Conservation (phyloP, 2,113 vertebrate genomes). For the Apaloderma vittatum region DNA sequence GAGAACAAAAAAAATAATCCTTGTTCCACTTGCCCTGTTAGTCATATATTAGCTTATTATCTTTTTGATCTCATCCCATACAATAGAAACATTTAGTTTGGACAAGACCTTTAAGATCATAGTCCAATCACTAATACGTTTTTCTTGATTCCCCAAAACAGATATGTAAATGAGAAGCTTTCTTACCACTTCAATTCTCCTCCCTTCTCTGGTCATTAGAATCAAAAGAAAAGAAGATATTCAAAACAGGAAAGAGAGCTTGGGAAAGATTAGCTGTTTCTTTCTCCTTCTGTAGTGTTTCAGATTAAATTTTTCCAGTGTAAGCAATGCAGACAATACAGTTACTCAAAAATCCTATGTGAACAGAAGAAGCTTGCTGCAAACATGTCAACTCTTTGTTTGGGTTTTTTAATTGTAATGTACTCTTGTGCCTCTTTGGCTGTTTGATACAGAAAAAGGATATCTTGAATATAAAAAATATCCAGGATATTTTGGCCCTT, state of each 20-base stretch:
- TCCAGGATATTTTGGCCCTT: not conserved
- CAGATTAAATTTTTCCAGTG: not conserved
- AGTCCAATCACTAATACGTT: not conserved
- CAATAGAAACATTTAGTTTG: no score
- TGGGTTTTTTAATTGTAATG: not conserved
- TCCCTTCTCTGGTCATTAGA: not conserved
- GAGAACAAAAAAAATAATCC: not conserved
- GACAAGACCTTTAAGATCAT: no score
- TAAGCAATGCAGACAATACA: not conserved
- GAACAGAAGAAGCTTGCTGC: not conserved
- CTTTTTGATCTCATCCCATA: not conserved
- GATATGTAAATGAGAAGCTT: not conserved
- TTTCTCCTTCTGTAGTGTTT: not conserved
- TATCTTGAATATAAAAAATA: no score
- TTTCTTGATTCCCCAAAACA: not conserved
- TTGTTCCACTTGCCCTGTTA: not conserved
- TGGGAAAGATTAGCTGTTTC: not conserved
- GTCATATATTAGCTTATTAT: no score
- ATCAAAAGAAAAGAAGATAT: not conserved
- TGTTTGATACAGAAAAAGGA: not conserved
- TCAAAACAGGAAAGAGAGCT: not conserved
- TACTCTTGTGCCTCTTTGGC: not conserved
- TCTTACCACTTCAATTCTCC: not conserved
- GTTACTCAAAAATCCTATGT: not conserved
- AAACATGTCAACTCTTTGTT: fast-evolving